Conservation (phyloP, 1,140 invertebrate genomes). For the Drosophila kikkawai region DNA sequence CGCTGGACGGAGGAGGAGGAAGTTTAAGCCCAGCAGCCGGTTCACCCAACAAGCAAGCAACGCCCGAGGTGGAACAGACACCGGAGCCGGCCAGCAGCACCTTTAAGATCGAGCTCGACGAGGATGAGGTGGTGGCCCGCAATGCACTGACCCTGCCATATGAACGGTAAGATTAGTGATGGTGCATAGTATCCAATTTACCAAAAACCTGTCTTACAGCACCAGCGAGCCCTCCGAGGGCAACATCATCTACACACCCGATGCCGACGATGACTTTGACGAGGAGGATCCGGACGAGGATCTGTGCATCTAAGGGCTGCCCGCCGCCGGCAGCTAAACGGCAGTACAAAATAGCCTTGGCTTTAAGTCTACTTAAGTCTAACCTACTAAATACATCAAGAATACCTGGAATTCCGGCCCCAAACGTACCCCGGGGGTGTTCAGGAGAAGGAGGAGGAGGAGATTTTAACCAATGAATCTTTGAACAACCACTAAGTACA, state of each 20-base stretch:
- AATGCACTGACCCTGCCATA: conserved; percentile 84
- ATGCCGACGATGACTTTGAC: conserved; percentile 86
- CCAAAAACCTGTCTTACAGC: conserved; percentile 25
- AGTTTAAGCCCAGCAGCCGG: neutral
- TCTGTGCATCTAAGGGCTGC: conserved; percentile 62
- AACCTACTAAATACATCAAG: conserved; percentile 41
- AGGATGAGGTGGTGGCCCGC: conserved; percentile 79
- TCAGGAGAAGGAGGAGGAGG: neutral
- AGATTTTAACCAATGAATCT: conserved; percentile 17
- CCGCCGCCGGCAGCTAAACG: conserved; percentile 46
- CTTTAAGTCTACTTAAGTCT: conserved; percentile 74
- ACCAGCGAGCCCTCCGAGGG: conserved; percentile 73
- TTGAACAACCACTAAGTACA: conserved; percentile 39
- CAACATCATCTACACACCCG: conserved; percentile 86
- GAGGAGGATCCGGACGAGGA: conserved; percentile 87
- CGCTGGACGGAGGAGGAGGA: conserved; percentile 20
- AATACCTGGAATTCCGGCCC: conserved; percentile 44
- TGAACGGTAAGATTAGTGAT: conserved; percentile 64
- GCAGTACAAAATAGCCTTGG: conserved; percentile 79
- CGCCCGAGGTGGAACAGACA: conserved; percentile 11
- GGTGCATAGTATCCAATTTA: neutral
- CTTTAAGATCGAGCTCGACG: conserved; percentile 82
- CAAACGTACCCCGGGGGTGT: conserved; percentile 14
- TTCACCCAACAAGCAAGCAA: conserved; percentile 15
- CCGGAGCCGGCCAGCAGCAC: conserved; percentile 55